phyloP scores from a whole-genome alignment of 2,888 invertebrate genomes.

The Glyphotaelius pellucidus region DNA sequence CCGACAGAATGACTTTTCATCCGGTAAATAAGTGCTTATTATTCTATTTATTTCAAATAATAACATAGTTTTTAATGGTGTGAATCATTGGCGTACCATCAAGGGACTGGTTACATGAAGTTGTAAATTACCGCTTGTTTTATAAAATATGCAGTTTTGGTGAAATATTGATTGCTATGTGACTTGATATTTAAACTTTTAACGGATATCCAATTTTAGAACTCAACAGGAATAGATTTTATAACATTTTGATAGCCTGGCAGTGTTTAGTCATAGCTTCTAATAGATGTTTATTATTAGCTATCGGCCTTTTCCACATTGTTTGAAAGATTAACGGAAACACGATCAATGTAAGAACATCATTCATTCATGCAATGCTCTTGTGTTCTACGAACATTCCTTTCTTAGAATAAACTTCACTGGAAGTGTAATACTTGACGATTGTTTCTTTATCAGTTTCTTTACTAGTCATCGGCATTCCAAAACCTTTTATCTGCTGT shows the following conservation, averaged over 20 bases:
- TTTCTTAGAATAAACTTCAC: conserved; percentile 21
- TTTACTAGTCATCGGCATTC: conserved; percentile 2
- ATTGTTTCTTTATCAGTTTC: conserved; percentile 53
- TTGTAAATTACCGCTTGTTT: conserved; percentile 27
- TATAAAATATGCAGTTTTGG: neutral
- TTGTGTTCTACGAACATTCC: neutral
- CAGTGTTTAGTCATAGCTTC: conserved; percentile 54
- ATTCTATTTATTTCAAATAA: conserved; percentile 51
- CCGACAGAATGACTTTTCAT: conserved; percentile 15
- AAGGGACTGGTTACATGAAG: conserved; percentile 31
- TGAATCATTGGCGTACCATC: conserved; percentile 50
- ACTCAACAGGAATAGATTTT: neutral
- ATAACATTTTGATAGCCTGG: conserved; percentile 34
- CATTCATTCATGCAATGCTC: neutral
- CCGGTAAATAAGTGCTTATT: conserved; percentile 53
- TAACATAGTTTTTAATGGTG: conserved; percentile 50
- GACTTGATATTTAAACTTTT: conserved; percentile 7
- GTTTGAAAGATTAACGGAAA: conserved; percentile 38
- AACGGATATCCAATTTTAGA: neutral
- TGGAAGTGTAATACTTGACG: neutral
- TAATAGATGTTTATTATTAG: conserved; percentile 62
- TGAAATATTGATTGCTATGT: neutral
- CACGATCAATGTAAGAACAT: neutral
- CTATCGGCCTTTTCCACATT: conserved; percentile 42
- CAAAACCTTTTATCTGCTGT: conserved; percentile 49